Conservation (phyloP, 2,113 vertebrate genomes). For the Sitta europaea region DNA sequence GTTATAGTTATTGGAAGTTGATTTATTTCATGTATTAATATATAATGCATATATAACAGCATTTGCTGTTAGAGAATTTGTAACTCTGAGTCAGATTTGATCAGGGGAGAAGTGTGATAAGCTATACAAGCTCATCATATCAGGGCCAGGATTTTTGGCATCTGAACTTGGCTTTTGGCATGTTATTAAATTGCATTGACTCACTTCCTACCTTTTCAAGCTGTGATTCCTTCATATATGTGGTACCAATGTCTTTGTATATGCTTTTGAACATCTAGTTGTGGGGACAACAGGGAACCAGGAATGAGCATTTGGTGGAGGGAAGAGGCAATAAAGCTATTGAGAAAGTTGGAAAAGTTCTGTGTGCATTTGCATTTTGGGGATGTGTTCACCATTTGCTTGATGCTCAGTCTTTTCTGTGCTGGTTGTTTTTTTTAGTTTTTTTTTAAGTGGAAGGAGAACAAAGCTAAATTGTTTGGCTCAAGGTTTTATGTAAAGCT, state of each 20-base stretch:
- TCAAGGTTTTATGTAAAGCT: not conserved
- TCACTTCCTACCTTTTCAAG: not conserved
- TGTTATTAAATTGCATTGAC: not conserved
- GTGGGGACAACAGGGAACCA: not conserved
- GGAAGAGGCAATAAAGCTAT: not conserved
- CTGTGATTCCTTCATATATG: not conserved
- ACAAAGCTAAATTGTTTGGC: not conserved
- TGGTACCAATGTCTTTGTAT: not conserved
- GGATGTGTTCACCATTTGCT: rapidly evolving
- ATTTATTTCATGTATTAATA: not conserved
- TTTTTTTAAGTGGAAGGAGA: not conserved
- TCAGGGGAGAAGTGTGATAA: not conserved
- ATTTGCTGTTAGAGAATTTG: not conserved
- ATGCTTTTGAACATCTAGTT: not conserved
- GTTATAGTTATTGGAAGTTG: not conserved
- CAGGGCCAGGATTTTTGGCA: not conserved
- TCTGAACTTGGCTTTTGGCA: not conserved
- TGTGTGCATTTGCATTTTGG: not conserved
- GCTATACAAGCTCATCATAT: not conserved
- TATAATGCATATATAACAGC: not conserved
- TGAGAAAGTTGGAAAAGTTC: not conserved
- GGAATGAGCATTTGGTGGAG: not conserved
- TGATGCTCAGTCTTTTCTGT: not conserved
- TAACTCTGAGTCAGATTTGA: not conserved
- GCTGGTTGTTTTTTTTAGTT: not conserved